Conservation (phyloP, 2,888 invertebrate species). For the Lithodes maja region DNA sequence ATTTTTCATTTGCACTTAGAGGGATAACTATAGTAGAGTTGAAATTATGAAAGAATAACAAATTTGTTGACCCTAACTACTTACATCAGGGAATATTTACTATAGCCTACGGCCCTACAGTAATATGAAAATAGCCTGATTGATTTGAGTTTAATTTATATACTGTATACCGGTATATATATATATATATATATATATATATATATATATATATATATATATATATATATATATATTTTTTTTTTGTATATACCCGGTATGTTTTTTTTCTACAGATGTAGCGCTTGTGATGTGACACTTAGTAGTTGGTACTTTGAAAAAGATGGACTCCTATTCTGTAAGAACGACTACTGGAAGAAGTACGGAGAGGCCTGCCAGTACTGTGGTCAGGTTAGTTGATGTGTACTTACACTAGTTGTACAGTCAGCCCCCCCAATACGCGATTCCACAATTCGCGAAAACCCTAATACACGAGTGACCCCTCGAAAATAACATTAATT, state of each 20-base stretch:
- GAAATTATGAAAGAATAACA: no score
- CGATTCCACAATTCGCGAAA: no score
- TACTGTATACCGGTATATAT: no score
- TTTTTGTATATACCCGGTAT: not conserved
- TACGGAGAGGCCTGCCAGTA: constrained; percentile 93
- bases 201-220: not conserved
- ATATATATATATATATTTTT: not conserved
- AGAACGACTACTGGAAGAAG: constrained; percentile 89
- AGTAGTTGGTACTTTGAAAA: constrained; percentile 96
- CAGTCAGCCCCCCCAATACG: no score
- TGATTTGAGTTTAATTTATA: not conserved
- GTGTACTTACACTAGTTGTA: no score
- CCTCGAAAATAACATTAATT: no score
- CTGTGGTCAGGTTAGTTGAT: constrained; percentile 82
- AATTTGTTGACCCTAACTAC: no score
- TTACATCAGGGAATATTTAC: no score
- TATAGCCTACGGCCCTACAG: not conserved
- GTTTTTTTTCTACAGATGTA: constrained; percentile 81
- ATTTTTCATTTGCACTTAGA: no score
- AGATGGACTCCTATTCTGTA: constrained; percentile 90
- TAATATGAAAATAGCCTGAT: not conserved
- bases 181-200: not conserved
- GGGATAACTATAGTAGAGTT: no score
- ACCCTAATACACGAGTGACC: no score
- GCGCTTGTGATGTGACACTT: constrained; percentile 88